Evolutionary conservation across 2,113 vertebrate genomes (phyloP), one percentile per base, ranked within the genome.

Genomic region (Chionis minor): DNA sequence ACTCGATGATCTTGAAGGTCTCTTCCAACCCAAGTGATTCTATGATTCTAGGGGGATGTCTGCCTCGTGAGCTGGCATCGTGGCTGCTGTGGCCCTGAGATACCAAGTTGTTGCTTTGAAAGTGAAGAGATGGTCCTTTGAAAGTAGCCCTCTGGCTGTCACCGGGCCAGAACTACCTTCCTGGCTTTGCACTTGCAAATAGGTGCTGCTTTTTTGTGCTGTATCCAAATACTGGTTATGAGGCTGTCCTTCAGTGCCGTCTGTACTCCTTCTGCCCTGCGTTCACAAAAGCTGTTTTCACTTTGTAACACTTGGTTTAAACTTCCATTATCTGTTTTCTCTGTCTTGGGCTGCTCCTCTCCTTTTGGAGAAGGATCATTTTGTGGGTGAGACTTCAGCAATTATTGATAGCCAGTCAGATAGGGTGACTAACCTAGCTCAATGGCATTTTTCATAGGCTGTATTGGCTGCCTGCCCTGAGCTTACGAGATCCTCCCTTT

Each of bases 51-150:
- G n/a, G 13, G 15, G 21, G 12, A 8, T 33, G 14, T 17, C 72
- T 72, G 52, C 35, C 45, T 67, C 6, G 0, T 23, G 20, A 49
- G 19, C 55, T 35, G 3, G 19, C 16, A 13, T 1, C 0, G 1
- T 4, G 4, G 32, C 45, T 30, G 12, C 24, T 3, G 0, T 8
- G 33, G 19, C 14, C 35, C 62, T 42, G 7, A 83, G 62, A 14
- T 30, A 13, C 7, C 38, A 20, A 20, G 23, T 27, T 59, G 22
- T 66, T 70, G 27, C 45, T 91, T 74, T 85, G 83, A 44, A 89
- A 59, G 49, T 6, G 9, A n/a, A 42, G 75, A 90, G 19, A 4
- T 2, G 0, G 8, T 42, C 18, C 14, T 73, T 81, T 81, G 47
- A 61, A 73, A 67, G 75, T 3, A 47, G 38, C 10, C 14, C 3